phyloP scores from a whole-genome alignment of 1,140 invertebrate species.

The Oscheius sp. region DNA sequence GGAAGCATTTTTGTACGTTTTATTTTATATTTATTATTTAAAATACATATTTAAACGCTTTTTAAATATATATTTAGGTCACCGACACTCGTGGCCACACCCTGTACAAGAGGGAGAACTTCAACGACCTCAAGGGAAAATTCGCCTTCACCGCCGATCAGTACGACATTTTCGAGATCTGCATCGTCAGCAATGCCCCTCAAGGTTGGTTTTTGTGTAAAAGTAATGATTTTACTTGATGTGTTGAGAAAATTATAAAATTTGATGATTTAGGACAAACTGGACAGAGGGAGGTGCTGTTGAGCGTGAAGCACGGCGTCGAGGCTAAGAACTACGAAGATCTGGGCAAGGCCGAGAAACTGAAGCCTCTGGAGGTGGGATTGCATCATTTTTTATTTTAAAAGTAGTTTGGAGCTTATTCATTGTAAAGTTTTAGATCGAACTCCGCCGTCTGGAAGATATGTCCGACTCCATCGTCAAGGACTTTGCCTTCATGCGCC shows the following conservation, averaged over 20 bases:
- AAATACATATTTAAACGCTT: not conserved
- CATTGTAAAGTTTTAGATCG: conserved; percentile 60
- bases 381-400: not conserved
- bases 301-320: conserved; percentile 86
- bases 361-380: conserved; percentile 90
- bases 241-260: not conserved
- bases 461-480: conserved; percentile 92
- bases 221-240: too few species aligned
- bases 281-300: conserved; percentile 75
- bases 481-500: conserved; percentile 93
- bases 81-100: conserved; percentile 90
- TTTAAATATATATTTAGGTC: conserved; percentile 65
- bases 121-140: conserved; percentile 77
- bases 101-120: conserved; percentile 82
- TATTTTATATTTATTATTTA: conserved; percentile 5
- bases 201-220: conserved; percentile 67
- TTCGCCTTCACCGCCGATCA: conserved; percentile 95
- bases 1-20: conserved; percentile 81
- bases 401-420: too few species aligned
- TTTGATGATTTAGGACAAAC: not conserved
- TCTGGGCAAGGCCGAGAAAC: conserved; percentile 75
- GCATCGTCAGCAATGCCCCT: conserved; percentile 82
- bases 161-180: conserved; percentile 95
- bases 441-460: conserved; percentile 90
- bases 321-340: conserved; percentile 96